Percentiles rank a stretch among this genome's conserved stretches.
Evolutionary conservation across 2,888 invertebrate species (phyloP).

Genomic region (Hirudinaria manillensis): DNA sequence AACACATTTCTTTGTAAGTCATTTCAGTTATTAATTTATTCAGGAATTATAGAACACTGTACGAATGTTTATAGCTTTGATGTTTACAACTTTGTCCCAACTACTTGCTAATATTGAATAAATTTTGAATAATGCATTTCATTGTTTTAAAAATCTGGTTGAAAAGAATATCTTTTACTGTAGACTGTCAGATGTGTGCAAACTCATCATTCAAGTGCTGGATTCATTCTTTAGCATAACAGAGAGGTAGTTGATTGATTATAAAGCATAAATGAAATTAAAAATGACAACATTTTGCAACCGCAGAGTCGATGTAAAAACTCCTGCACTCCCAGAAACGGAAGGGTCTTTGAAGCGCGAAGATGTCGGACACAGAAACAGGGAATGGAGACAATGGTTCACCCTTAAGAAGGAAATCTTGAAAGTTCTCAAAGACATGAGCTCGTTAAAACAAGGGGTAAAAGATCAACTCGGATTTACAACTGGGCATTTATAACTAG

Average conservation of each 20-base stretch:
- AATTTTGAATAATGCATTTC: no score
- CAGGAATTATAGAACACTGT: not conserved
- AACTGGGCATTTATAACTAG: no score
- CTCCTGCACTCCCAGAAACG: not conserved
- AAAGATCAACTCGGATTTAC: no score
- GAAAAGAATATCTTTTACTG: constrained; percentile 3
- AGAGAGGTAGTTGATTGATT: constrained; percentile 25
- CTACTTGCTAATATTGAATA: no score
- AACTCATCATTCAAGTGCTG: constrained; percentile 69
- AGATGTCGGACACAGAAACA: not conserved
- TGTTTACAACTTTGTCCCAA: no score
- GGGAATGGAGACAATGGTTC: not conserved
- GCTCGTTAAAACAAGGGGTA: no score
- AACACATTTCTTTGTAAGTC: constrained; percentile 12
- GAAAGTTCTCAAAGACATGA: not conserved
- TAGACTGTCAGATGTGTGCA: constrained; percentile 74
- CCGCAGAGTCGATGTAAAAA: not conserved
- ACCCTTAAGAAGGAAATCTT: not conserved
- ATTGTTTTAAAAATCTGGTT: no score
- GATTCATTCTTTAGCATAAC: constrained; percentile 57
- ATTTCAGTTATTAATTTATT: not conserved
- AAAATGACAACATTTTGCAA: not conserved
- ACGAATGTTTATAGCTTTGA: not conserved
- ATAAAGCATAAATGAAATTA: not conserved
- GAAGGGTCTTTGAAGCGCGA: not conserved